Conservation (phyloP, 2,797 vertebrate species). For the Notamacropus eugenii region DNA sequence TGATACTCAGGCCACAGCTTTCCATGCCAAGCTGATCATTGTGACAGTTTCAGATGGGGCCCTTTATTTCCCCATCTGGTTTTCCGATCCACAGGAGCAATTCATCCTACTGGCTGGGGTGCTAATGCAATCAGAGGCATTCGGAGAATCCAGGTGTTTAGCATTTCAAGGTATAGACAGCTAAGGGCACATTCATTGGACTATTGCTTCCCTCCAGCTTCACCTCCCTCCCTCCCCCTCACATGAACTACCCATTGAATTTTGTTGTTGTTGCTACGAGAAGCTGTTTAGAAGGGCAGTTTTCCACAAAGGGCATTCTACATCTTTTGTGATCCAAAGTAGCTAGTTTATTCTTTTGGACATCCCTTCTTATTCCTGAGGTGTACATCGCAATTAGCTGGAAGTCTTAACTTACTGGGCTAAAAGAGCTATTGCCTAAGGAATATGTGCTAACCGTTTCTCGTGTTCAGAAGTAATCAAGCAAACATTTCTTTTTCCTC, state of each 20-base stretch:
- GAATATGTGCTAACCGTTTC: neutral
- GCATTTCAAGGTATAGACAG: neutral
- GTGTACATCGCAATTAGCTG: constrained; percentile 5
- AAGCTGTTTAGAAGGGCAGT: neutral
- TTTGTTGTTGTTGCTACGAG: neutral
- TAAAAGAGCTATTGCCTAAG: constrained; percentile 29
- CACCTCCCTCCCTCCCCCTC: too few species aligned
- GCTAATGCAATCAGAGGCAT: neutral
- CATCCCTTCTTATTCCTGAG: neutral
- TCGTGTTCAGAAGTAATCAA: neutral
- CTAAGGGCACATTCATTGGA: neutral
- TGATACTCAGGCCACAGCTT: neutral
- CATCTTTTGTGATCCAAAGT: neutral
- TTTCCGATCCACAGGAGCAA: neutral
- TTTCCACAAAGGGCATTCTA: neutral
- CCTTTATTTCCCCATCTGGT: neutral
- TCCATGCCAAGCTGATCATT: neutral
- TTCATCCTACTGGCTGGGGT: neutral
- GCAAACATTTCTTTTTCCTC: constrained; percentile 44
- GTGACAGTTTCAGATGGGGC: neutral
- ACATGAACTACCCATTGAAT: neutral
- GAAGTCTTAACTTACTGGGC: neutral
- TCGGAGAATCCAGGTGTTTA: neutral
- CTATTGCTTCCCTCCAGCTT: neutral
- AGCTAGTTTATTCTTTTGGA: neutral